These are phyloP conservation scores for Megaptera novaeangliae DNA, from an alignment of 2,113 vertebrate species.

Conservation along the genomic window DNA sequence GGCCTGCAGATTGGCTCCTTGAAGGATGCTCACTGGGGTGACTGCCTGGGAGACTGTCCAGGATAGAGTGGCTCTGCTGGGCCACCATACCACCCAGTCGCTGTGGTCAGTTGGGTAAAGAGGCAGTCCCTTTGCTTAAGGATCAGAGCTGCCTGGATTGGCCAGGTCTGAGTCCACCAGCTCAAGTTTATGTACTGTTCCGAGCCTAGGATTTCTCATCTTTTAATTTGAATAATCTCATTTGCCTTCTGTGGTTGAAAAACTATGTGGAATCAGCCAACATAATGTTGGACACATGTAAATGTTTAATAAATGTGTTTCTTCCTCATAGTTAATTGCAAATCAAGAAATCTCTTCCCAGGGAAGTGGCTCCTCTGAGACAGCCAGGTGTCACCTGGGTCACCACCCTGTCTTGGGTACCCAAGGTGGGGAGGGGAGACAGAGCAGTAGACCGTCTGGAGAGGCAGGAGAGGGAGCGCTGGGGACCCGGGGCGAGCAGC, in stretches of 20 bases:
- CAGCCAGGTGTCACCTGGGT: not conserved
- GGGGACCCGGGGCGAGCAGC: fast-evolving
- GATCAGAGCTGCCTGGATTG: too few species aligned
- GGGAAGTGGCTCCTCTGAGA: not conserved
- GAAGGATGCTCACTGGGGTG: not conserved
- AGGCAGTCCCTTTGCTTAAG: not conserved
- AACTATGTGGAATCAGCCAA: not conserved
- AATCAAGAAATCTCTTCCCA: not conserved
- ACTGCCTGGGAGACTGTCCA: not conserved
- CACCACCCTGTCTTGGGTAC: not conserved
- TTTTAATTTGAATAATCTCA: not conserved
- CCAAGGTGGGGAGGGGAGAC: not conserved
- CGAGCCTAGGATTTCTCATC: not conserved
- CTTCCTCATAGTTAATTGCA: not conserved
- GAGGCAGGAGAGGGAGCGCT: not conserved
- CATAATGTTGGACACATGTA: not conserved
- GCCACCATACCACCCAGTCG: not conserved
- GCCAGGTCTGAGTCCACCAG: not conserved
- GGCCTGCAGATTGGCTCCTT: not conserved
- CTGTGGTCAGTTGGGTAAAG: not conserved
- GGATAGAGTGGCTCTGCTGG: too few species aligned
- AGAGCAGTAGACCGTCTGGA: not conserved
- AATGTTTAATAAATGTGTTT: not conserved
- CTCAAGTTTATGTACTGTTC: not conserved
- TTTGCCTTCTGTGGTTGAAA: not conserved